Evolutionary conservation across 1,140 invertebrate genomes (phyloP).

Genomic region (Charaxes varanes): DNA sequence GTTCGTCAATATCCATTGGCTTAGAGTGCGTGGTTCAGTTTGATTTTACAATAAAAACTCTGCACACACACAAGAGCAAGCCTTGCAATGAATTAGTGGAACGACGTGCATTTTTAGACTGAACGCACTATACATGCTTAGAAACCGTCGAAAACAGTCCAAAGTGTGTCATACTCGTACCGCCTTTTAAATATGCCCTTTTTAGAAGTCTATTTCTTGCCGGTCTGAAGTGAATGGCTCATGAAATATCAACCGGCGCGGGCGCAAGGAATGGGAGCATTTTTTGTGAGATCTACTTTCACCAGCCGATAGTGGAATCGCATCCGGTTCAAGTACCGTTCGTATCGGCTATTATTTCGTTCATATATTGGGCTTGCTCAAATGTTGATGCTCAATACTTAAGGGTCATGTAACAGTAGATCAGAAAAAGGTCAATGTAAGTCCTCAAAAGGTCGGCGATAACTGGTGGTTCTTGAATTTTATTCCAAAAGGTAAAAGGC

Average conservation of each 20-base stretch:
- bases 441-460: not conserved
- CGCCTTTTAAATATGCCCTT: conserved; percentile 16
- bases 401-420: conserved; percentile 1
- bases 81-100: no score
- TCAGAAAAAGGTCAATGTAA: conserved; percentile 3
- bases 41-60: no score
- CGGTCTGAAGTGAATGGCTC: conserved; percentile 58
- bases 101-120: no score
- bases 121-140: no score
- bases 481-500: no score
- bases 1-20: no score
- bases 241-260: conserved; percentile 58
- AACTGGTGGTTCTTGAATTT: no score
- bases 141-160: not conserved
- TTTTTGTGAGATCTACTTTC: conserved; percentile 72
- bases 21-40: no score
- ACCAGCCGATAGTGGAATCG: conserved; percentile 61
- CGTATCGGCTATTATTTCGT: conserved; percentile 55
- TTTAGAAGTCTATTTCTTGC: conserved; percentile 23
- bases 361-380: conserved; percentile 24
- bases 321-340: conserved; percentile 64
- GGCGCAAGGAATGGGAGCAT: conserved; percentile 66
- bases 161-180: not conserved
- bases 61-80: no score
- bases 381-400: not conserved